Conservation (phyloP, 2,797 vertebrate species). For the Clarias laeviceps region DNA sequence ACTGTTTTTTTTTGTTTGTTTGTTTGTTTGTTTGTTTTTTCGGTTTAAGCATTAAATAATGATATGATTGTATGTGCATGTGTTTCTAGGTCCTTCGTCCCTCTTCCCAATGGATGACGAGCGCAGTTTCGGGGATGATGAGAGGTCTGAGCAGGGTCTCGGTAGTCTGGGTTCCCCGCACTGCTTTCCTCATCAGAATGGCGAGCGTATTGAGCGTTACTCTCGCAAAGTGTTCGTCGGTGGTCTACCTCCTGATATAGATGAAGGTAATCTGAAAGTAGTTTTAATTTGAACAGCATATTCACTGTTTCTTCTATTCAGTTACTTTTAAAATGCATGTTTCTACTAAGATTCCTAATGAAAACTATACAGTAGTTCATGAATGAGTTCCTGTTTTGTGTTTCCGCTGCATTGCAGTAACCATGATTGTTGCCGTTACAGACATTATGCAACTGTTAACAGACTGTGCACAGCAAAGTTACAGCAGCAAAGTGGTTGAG, state of each 20-base stretch:
- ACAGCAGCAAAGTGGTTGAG: neutral
- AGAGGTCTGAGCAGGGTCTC: conserved; percentile 90
- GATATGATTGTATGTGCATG: neutral
- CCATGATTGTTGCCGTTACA: conserved; percentile 1
- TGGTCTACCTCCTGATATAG: conserved; percentile 95
- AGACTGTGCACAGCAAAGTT: neutral
- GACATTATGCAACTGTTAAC: conserved; percentile 5
- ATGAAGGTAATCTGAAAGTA: conserved; percentile 83
- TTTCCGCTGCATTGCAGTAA: conserved; percentile 17
- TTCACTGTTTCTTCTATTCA: neutral
- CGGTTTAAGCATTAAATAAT: neutral
- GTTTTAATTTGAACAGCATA: neutral
- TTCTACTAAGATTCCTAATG: neutral
- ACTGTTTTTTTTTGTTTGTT: neutral
- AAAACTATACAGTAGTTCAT: neutral
- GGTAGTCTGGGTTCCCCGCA: conserved; percentile 91
- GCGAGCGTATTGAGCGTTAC: conserved; percentile 94
- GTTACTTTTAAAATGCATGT: neutral
- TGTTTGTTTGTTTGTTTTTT: too few relatives aligned
- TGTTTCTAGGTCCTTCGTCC: conserved; percentile 87
- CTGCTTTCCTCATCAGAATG: conserved; percentile 97
- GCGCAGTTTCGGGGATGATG: conserved; percentile 90
- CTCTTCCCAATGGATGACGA: conserved; percentile 98
- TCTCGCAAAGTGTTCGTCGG: conserved; percentile 98
- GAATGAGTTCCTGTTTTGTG: conserved; percentile 16